Evolutionary conservation across 2,113 vertebrate species (phyloP), one percentile per base, ranked within the genome.

Genomic region (Eretmochelys imbricata): DNA sequence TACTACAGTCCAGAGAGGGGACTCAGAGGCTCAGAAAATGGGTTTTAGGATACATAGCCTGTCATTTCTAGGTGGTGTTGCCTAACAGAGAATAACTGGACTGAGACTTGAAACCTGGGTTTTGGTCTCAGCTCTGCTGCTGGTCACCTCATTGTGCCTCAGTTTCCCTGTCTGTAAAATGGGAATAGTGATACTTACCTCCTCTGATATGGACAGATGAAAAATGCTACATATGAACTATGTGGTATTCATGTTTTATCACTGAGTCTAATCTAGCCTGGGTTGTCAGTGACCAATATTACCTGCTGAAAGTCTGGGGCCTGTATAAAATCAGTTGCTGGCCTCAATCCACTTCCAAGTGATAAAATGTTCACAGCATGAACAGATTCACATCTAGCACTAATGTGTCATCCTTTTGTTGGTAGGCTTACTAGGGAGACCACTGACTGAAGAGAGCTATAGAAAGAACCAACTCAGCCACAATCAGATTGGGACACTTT

Each of bases 311-410:
- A 48, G 6, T 46, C 24, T 48, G 38, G 24, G 25, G 24, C 57
- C 87, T 80, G 53, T 75, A 25, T 85, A 50, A 82, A 93, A 46
- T 72, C 46, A 96, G 38, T 5, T 35, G n/a, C 11, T 27, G 62
- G 35, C 14, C 50, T 88, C 35, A 89, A 42, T 65, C 19, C 0
- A 1, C 12, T 94, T 31, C 35, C 0, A 1, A 25, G 9, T 49
- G 6, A 10, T 14, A 82, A 65, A 6, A 48, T 89, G 76, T 13
- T 89, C 78, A 3, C 25, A 48, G 4, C 55, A 42, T 29, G 35
- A 46, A 82, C 51, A 24, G 4, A 80, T 87, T 75, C 35, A 2
- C 53, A 82, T 0, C 72, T 86, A 76, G 22, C 0, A 0, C 17
- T 51, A 0, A 0, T 4, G 8, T 29, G 17, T 29, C 27, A 29